phyloP scores from a whole-genome alignment of 2,888 invertebrate genomes.

The Drosophila paracracens region DNA sequence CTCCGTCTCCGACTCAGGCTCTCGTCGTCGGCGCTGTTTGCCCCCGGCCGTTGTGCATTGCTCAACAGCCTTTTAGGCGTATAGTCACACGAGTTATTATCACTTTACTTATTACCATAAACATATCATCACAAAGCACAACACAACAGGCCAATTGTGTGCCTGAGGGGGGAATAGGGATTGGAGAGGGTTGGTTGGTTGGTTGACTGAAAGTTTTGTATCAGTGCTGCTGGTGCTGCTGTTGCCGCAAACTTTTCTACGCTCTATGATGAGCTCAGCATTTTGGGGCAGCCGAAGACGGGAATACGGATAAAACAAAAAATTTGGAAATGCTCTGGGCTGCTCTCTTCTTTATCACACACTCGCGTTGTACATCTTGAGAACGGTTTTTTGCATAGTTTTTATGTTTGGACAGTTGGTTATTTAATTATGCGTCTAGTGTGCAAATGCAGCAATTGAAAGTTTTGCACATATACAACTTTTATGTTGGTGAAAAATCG shows the following conservation, averaged over 20 bases:
- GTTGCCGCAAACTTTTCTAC: constrained; percentile 47
- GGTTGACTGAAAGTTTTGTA: constrained; percentile 26
- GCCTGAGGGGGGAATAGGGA: constrained; percentile 7
- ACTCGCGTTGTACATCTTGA: constrained; percentile 29
- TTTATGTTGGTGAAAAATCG: constrained; percentile 77
- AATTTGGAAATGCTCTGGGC: not conserved
- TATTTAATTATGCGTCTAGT: constrained; percentile 18
- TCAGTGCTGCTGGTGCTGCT: constrained; percentile 23
- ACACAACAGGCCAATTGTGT: constrained; percentile 18
- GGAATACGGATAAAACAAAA: constrained; percentile 15
- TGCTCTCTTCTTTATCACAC: constrained; percentile 29
- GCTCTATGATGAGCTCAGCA: constrained; percentile 75
- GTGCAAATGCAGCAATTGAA: constrained; percentile 61
- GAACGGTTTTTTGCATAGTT: constrained; percentile 3
- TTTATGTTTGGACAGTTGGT: constrained; percentile 13
- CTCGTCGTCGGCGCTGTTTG: constrained; percentile 18
- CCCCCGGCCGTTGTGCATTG: constrained; percentile 43
- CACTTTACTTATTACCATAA: constrained; percentile 47
- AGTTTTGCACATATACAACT: constrained; percentile 73
- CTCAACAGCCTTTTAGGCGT: constrained; percentile 63
- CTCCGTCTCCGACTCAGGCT: constrained; percentile 28
- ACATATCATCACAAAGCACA: constrained; percentile 47
- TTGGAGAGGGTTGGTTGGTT: not conserved
- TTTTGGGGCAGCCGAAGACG: constrained; percentile 30
- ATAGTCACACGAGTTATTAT: constrained; percentile 37